Percentiles rank a stretch among this genome's conserved stretches.
phyloP scores from a whole-genome alignment of 2,888 invertebrate species.

The Drosophila merina region DNA sequence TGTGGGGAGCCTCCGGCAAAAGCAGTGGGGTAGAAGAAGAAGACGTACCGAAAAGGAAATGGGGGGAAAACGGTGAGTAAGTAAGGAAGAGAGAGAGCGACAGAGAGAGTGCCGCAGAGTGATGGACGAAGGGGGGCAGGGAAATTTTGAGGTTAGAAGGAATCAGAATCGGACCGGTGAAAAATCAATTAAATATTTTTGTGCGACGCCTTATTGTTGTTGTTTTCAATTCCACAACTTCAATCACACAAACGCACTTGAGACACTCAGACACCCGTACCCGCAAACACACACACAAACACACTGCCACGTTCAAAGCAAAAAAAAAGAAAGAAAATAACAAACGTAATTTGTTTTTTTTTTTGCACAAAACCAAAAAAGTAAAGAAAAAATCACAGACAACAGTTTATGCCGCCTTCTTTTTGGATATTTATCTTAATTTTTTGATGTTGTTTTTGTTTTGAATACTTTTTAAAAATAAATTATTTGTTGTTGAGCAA shows the following conservation, averaged over 20 bases:
- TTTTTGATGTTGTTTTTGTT: constrained; percentile 8
- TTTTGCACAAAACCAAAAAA: constrained; percentile 28
- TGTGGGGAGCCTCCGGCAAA: constrained; percentile 16
- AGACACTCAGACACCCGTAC: constrained; percentile 6
- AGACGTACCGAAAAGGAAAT: background rate
- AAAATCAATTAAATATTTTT: constrained; percentile 43
- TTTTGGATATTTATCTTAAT: background rate
- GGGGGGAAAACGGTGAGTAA: background rate
- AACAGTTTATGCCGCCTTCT: constrained; percentile 20
- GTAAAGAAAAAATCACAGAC: constrained; percentile 8
- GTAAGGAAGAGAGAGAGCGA: background rate
- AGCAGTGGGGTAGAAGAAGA: constrained; percentile 45
- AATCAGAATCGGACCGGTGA: constrained; percentile 32
- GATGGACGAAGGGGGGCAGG: background rate
- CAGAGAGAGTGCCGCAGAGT: background rate
- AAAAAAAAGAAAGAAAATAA: constrained; percentile 21
- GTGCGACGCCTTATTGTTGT: constrained; percentile 14
- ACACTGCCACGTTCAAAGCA: constrained; percentile 35
- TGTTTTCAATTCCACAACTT: constrained; percentile 17
- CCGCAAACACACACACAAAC: constrained; percentile 25
- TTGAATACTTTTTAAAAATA: background rate
- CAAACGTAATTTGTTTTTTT: constrained; percentile 45
- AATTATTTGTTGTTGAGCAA: constrained; percentile 1
- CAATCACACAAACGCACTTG: constrained; percentile 4
- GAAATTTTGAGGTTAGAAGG: constrained; percentile 21